Evolutionary conservation across 2,888 invertebrate genomes (phyloP).

Genomic region (Nephrotoma appendiculata): DNA sequence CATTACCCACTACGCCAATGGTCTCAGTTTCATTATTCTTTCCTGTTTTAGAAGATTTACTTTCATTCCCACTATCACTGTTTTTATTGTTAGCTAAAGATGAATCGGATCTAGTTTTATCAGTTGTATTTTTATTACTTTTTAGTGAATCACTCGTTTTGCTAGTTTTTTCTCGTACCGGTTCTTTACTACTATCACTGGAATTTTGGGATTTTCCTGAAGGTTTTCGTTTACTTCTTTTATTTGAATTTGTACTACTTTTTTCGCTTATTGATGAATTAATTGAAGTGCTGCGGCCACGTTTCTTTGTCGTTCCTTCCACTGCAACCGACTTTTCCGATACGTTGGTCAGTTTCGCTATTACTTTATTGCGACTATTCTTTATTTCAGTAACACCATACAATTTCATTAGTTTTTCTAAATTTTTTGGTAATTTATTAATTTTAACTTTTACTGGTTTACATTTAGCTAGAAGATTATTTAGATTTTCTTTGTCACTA

Average conservation of each 20-base stretch:
- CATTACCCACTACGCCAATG: background rate
- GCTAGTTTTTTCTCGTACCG: background rate
- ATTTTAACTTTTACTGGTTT: background rate
- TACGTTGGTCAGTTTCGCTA: background rate
- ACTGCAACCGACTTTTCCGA: background rate
- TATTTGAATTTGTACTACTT: background rate
- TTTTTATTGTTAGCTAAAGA: background rate
- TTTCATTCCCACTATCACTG: background rate
- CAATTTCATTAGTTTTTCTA: background rate
- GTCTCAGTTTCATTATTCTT: background rate
- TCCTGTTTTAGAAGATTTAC: background rate
- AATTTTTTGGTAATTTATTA: conserved; percentile 3
- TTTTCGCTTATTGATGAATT: background rate
- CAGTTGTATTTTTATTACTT: background rate
- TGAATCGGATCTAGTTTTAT: background rate
- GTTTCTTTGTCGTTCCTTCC: background rate
- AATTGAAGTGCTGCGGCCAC: background rate
- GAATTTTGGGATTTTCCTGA: background rate
- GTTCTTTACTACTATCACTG: background rate
- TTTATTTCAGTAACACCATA: conserved; percentile 2
- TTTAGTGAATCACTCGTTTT: background rate
- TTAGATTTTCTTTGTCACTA: background rate
- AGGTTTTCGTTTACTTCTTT: background rate
- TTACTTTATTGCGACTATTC: conserved; percentile 1
- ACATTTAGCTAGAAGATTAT: background rate